phyloP scores from a whole-genome alignment of 2,888 invertebrate species.

The Ctenicera cuprea region DNA sequence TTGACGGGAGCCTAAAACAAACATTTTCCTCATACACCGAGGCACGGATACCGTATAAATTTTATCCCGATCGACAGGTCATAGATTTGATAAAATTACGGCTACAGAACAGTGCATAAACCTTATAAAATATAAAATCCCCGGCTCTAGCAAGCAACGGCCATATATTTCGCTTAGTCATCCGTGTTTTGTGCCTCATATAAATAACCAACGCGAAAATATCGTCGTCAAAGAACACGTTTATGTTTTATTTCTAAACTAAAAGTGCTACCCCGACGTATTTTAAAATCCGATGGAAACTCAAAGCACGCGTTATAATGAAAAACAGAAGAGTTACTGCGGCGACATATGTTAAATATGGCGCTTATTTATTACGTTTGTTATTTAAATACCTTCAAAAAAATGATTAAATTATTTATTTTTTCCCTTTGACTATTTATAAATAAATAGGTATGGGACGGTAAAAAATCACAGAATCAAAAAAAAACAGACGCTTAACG shows the following conservation, averaged over 20 bases:
- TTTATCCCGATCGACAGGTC: constrained; percentile 52
- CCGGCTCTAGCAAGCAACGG: constrained; percentile 35
- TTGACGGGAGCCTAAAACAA: constrained; percentile 42
- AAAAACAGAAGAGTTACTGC: background rate
- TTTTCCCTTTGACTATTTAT: too few species aligned
- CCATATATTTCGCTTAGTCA: constrained; percentile 52
- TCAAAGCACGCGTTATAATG: background rate
- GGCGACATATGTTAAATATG: background rate
- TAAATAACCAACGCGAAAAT: constrained; percentile 42
- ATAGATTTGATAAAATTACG: constrained; percentile 55
- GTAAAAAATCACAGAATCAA: too few species aligned
- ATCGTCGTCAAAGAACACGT: constrained; percentile 29
- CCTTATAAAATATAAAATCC: constrained; percentile 54
- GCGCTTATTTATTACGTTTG: too few species aligned
- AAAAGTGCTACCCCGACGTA: constrained; percentile 14
- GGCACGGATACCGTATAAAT: constrained; percentile 46
- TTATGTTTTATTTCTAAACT: constrained; percentile 25
- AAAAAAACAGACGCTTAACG: too few species aligned
- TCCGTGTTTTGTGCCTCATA: constrained; percentile 47
- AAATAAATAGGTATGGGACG: too few species aligned
- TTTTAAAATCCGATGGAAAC: constrained; percentile 23
- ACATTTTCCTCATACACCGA: constrained; percentile 36
- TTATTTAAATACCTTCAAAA: too few species aligned
- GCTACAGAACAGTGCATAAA: constrained; percentile 52
- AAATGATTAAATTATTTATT: too few species aligned